Evolutionary conservation across 2,888 invertebrate genomes (phyloP).

Genomic region (Monopis laevigella): DNA sequence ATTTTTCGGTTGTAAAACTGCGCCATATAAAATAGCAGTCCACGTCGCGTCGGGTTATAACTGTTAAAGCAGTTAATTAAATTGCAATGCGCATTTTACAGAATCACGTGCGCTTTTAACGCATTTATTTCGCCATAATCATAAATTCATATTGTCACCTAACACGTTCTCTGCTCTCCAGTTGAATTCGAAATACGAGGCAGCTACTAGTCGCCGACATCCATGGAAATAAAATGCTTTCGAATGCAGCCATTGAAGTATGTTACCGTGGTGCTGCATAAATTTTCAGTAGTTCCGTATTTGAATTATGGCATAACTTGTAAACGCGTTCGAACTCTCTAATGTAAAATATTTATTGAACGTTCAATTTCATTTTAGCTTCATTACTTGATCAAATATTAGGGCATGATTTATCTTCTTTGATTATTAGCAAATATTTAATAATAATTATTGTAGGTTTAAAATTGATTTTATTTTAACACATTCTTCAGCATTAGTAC

Average conservation of each 20-base stretch:
- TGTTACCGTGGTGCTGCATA: conserved; percentile 58
- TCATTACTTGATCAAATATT: no score
- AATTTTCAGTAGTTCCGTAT: conserved; percentile 55
- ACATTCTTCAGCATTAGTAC: no score
- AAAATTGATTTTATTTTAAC: no score
- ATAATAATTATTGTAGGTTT: no score
- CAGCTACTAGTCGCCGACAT: conserved; percentile 32
- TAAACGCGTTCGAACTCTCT: conserved; percentile 59
- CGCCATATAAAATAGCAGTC: conserved; percentile 17
- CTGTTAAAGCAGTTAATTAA: conserved; percentile 37
- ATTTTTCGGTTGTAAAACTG: conserved; percentile 19
- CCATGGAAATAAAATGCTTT: conserved; percentile 61
- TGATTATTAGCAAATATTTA: no score
- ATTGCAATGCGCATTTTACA: conserved; percentile 39
- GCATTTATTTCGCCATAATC: conserved; percentile 52
- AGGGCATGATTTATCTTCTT: no score
- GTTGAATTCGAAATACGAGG: conserved; percentile 47
- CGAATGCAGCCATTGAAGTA: conserved; percentile 60
- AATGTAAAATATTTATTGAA: no score
- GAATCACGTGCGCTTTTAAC: conserved; percentile 44
- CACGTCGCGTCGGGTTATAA: conserved; percentile 14
- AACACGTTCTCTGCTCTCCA: conserved; percentile 43
- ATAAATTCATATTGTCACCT: conserved; percentile 57
- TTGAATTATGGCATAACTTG: conserved; percentile 64
- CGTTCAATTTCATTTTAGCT: no score